A percentile compares a stretch with the other conserved stretches of the same genome.
Evolutionary conservation across 2,113 vertebrate species (phyloP).

Genomic region (Genyomyrus donnyi): DNA sequence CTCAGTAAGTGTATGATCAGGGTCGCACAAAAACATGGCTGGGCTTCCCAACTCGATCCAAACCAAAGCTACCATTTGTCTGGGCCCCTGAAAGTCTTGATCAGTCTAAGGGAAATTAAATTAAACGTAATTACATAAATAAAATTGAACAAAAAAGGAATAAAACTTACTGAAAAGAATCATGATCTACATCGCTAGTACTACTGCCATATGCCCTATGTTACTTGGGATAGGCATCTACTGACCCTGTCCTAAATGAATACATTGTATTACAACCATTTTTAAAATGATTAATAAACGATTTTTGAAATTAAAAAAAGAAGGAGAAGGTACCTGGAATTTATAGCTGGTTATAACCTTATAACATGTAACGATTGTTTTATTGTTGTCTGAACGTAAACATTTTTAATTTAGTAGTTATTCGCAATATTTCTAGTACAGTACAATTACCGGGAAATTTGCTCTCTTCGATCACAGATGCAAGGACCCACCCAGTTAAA

Average conservation of each 20-base stretch:
- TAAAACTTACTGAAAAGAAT: neutral
- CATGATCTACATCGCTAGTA: neutral
- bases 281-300: neutral
- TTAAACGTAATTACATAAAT: neutral
- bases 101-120: too few relatives aligned
- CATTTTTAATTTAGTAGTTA: neutral
- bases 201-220: neutral
- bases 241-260: neutral
- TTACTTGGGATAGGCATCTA: neutral
- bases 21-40: neutral
- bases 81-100: too few relatives aligned
- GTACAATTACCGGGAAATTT: neutral
- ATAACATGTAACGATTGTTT: neutral
- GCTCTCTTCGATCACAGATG: neutral
- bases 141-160: neutral
- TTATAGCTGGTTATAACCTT: neutral
- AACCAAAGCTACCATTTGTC: neutral
- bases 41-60: neutral
- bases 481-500: neutral
- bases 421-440: neutral
- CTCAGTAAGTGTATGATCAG: neutral
- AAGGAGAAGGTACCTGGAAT: neutral
- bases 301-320: neutral
- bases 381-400: neutral
- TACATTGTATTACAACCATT: neutral